A percentile compares a stretch with the other conserved stretches of the same genome.
Conservation (phyloP, 2,888 invertebrate species). For the Chrysina gloriosa region DNA sequence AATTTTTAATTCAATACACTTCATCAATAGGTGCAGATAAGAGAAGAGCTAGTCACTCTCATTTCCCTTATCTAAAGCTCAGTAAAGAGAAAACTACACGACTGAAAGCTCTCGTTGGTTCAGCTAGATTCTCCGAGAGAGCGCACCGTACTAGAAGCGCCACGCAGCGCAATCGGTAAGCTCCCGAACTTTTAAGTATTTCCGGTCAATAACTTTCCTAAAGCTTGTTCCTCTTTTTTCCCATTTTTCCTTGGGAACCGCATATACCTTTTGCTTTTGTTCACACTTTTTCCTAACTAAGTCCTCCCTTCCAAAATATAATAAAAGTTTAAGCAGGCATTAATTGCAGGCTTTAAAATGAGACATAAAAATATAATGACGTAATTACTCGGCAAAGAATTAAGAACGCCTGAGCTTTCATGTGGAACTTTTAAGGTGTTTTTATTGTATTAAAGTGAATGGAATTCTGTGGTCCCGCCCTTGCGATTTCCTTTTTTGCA, state of each 20-base stretch:
- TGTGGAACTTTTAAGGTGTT: conserved; percentile 29
- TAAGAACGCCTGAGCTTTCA: background rate
- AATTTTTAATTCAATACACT: conserved; percentile 25
- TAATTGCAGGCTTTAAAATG: conserved; percentile 37
- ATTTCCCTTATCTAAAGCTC: conserved; percentile 9
- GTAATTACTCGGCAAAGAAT: conserved; percentile 22
- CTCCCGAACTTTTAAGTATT: conserved; percentile 34
- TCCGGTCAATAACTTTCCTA: conserved; percentile 40
- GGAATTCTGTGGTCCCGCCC: background rate
- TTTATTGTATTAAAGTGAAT: conserved; percentile 37
- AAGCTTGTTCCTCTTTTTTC: conserved; percentile 1
- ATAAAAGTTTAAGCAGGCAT: conserved; percentile 42
- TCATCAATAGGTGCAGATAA: conserved; percentile 26
- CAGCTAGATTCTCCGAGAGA: conserved; percentile 33
- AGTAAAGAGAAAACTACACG: conserved; percentile 14
- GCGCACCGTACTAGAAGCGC: conserved; percentile 35
- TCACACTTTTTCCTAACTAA: background rate
- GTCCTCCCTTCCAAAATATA: background rate
- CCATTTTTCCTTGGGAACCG: conserved; percentile 4
- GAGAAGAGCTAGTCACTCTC: conserved; percentile 21
- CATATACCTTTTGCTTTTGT: conserved; percentile 3
- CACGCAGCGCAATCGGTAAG: conserved; percentile 8
- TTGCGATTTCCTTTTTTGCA: background rate
- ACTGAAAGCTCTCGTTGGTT: conserved; percentile 18
- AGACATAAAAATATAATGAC: conserved; percentile 36